A percentile compares a stretch with the other conserved stretches of the same genome.
Conservation (phyloP, 2,113 vertebrate species). For the Mirounga angustirostris region DNA sequence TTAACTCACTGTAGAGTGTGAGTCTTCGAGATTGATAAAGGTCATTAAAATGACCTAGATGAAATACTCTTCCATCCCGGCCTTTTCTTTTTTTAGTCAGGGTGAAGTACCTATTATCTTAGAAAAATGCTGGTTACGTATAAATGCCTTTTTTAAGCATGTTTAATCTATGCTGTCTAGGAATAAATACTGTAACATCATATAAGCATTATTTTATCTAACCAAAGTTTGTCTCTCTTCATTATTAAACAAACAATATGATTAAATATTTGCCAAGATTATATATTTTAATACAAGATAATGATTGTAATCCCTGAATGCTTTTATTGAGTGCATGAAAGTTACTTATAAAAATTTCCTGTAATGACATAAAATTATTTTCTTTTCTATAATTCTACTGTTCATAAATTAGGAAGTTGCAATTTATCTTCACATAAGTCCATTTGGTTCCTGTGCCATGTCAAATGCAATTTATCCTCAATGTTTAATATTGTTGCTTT, state of each 20-base stretch:
- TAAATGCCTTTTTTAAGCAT: neutral
- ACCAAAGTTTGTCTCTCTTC: neutral
- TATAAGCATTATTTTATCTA: neutral
- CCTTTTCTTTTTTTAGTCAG: neutral
- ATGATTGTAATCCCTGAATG: neutral
- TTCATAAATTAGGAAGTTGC: neutral
- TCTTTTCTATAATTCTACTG: slow-evolving; percentile 38
- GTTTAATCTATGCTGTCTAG: neutral
- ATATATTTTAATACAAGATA: neutral
- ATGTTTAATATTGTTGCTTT: slow-evolving; percentile 61
- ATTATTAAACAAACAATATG: neutral
- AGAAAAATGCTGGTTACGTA: neutral
- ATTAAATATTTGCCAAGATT: neutral
- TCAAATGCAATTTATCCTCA: slow-evolving; percentile 49
- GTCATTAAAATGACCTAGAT: neutral
- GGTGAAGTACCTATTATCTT: neutral
- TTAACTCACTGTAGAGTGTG: too few species aligned
- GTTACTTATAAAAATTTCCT: neutral
- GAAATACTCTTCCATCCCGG: neutral
- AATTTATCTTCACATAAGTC: slow-evolving; percentile 61
- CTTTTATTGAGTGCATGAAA: neutral
- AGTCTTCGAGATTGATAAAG: neutral
- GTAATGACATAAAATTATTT: slow-evolving; percentile 27
- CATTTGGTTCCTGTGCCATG: slow-evolving; percentile 52
- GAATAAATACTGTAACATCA: neutral